A percentile compares a stretch with the other conserved stretches of the same genome.
Evolutionary conservation across 2,888 invertebrate genomes (phyloP).

Genomic region (Phragmatobia fuliginosa): DNA sequence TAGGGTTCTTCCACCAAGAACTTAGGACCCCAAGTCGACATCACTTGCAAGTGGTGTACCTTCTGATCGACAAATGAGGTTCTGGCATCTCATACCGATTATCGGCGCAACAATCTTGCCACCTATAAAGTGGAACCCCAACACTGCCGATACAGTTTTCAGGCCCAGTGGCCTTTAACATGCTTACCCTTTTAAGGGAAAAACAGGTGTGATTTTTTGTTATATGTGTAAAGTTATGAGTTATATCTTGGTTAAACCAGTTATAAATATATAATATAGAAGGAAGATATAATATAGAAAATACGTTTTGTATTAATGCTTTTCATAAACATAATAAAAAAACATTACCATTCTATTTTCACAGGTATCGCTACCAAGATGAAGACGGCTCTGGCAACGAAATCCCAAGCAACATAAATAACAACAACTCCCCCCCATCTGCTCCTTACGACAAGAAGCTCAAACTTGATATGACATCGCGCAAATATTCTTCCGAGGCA

Average conservation of each 20-base stretch:
- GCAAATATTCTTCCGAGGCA: conserved; percentile 81
- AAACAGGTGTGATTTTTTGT: too few relatives aligned
- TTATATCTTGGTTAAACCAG: not conserved
- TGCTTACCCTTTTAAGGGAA: too few relatives aligned
- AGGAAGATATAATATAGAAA: not conserved
- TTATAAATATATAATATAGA: not conserved
- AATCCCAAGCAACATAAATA: conserved; percentile 83
- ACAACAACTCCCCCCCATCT: conserved; percentile 86
- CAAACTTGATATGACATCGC: conserved; percentile 79
- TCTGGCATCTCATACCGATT: too few relatives aligned
- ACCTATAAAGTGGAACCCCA: too few relatives aligned
- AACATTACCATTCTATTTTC: conserved; percentile 16
- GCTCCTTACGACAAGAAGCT: conserved; percentile 86
- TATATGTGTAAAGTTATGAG: too few relatives aligned
- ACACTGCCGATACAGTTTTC: too few relatives aligned
- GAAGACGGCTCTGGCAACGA: conserved; percentile 81
- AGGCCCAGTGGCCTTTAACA: too few relatives aligned
- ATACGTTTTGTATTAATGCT: not conserved
- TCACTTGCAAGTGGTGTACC: not conserved
- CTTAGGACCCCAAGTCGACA: not conserved
- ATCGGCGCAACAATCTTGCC: too few relatives aligned
- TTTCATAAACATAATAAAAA: not conserved
- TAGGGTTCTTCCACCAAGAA: too few relatives aligned
- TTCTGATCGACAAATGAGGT: not conserved
- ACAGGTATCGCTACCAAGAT: conserved; percentile 78